phyloP scores from a whole-genome alignment of 1,140 invertebrate genomes.

The Phymorhynchus buccinoides region DNA sequence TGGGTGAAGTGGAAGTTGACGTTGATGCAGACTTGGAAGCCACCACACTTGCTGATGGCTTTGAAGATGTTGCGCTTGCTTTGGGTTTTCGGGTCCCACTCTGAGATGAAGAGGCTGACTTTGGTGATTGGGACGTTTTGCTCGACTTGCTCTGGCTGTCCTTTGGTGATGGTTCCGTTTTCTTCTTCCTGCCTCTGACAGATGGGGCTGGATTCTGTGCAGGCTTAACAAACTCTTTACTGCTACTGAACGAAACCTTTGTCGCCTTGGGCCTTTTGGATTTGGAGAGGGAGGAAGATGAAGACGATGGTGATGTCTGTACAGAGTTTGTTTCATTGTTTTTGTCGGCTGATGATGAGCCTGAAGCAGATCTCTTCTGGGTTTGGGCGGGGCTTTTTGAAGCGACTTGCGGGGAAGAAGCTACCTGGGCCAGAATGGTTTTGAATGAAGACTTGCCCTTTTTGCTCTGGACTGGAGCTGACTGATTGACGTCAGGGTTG shows the following conservation, averaged over 20 bases:
- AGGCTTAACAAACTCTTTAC: not conserved
- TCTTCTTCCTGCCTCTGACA: not conserved
- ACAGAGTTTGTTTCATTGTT: not conserved
- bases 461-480: not conserved
- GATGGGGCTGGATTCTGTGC: not conserved
- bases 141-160: not conserved
- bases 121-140: not conserved
- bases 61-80: not conserved
- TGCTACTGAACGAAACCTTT: not conserved
- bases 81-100: not conserved
- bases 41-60: not conserved
- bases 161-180: not conserved
- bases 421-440: conserved; percentile 9
- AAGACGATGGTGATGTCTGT: not conserved
- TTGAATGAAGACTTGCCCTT: not conserved
- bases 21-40: too few species aligned
- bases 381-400: not conserved
- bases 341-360: not conserved
- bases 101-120: not conserved
- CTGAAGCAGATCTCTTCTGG: not conserved
- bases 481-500: not conserved
- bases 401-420: not conserved
- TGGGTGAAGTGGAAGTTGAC: too few species aligned
- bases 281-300: not conserved
- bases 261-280: not conserved